Base-by-base conservation (phyloP, 2,888 invertebrate genomes). In the Corbicula japonica region DNA sequence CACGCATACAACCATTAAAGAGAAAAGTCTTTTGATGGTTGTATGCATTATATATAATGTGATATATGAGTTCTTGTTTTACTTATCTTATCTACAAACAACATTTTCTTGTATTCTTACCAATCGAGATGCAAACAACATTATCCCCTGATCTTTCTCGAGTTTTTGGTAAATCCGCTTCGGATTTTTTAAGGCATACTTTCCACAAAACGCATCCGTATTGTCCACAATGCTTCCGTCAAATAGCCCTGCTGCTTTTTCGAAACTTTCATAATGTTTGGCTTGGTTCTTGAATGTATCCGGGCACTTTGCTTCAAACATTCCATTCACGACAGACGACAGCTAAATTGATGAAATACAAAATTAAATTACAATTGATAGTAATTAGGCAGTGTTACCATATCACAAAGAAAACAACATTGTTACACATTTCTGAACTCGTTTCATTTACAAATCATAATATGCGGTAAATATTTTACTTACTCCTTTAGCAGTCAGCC, bases 121-220 rank as follows among this genome's bases (percentile, higher is more conserved):
- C 68, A 32, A 52, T 38, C 68, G 62, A 60, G 48, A 74, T 30
- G 69, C 34, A n/a, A 66, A 66, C 34, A 83, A n/a, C 21, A 58
- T 41, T 34, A 68, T 62, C 23, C 85, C 85, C 0, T 69, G 30
- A 8, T 80, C 62, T 0, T 74, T 71, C 18, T 44, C 28, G 8
- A 32, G 18, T 28, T 65, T 76, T 18, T 65, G 28, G 62, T 81
- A 86, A 12, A 86, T 72, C 10, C 61, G 41, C 0, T 32, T 15
- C 0, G 86, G 84, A 50, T 86, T 84, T 66, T 74, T 86, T 10
- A 82, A 63, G 12, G 80, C 73, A 52, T 83, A 76, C 48, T 81
- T 34, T 12, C 84, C 86, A 75, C 86, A 86, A 75, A 86, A 83
- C 41, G 83, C 70, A 21, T 83, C 81, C 5, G 79, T 79, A 15